A percentile compares a stretch with the other conserved stretches of the same genome.
Conservation (phyloP, 2,888 invertebrate species). For the Labia minor region DNA sequence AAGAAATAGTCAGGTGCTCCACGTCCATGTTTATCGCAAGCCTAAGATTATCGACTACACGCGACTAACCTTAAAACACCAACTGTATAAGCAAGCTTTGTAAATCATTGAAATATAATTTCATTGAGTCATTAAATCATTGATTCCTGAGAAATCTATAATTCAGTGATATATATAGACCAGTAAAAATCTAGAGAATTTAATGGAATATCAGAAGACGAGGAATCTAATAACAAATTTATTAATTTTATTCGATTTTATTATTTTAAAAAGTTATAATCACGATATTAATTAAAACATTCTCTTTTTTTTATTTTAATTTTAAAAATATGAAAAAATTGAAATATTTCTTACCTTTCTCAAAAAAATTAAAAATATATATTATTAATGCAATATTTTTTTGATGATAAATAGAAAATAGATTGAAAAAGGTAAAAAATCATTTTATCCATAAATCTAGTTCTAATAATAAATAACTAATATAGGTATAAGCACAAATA, state of each 20-base stretch:
- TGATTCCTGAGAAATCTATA: no score
- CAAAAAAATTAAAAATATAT: no score
- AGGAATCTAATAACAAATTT: no score
- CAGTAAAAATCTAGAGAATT: no score
- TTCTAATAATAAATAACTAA: not conserved
- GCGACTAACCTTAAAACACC: not conserved
- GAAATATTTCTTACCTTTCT: not conserved
- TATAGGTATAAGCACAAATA: not conserved
- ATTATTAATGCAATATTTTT: no score
- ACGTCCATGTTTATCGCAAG: conserved; percentile 13
- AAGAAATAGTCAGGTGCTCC: not conserved
- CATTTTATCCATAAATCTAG: not conserved
- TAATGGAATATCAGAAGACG: no score
- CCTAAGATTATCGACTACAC: not conserved
- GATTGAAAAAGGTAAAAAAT: not conserved
- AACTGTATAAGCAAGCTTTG: not conserved
- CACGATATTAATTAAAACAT: not conserved
- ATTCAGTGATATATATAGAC: no score
- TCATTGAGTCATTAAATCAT: no score
- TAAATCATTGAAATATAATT: no score
- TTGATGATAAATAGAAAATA: not conserved
- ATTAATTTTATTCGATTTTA: no score
- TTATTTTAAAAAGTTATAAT: conserved; percentile 8
- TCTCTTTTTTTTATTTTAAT: not conserved
- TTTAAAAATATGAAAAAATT: not conserved